Percentiles rank a stretch among this genome's conserved stretches.
These are phyloP conservation scores for Meiosimyza platycephala DNA, from an alignment of 2,888 invertebrate species.

Conservation along the genomic window DNA sequence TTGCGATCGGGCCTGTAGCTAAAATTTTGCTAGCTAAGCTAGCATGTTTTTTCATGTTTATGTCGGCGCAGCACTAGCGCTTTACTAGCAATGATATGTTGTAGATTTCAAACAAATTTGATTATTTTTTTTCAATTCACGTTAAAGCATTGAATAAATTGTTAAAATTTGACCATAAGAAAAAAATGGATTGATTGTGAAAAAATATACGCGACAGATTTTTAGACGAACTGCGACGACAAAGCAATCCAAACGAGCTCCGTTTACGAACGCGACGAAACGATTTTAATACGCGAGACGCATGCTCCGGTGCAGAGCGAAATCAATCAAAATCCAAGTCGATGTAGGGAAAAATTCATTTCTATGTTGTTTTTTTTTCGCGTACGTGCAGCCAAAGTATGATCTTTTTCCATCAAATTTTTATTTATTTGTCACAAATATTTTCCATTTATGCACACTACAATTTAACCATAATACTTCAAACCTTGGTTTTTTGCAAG, in stretches of 20 bases:
- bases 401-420: conserved; percentile 31
- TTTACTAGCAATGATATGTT: no score
- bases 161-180: no score
- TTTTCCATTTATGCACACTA: conserved; percentile 52
- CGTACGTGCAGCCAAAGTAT: conserved; percentile 23
- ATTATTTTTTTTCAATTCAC: neutral
- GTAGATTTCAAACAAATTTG: neutral
- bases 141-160: no score
- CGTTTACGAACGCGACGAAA: conserved; percentile 33
- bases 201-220: conserved; percentile 34
- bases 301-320: conserved; percentile 45
- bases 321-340: conserved; percentile 54
- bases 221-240: conserved; percentile 43
- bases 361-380: conserved; percentile 28
- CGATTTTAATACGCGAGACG: conserved; percentile 30
- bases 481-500: conserved; percentile 47
- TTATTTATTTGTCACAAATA: conserved; percentile 34
- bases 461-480: conserved; percentile 41
- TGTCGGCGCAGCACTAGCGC: no score
- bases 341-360: conserved; percentile 26
- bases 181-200: conserved; percentile 38
- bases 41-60: no score
- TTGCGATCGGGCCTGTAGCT: no score
- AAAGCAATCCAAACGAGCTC: conserved; percentile 43
- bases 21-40: no score